Evolutionary conservation across 2,113 vertebrate species (phyloP).

Genomic region (Brachypodius melanocephalos): DNA sequence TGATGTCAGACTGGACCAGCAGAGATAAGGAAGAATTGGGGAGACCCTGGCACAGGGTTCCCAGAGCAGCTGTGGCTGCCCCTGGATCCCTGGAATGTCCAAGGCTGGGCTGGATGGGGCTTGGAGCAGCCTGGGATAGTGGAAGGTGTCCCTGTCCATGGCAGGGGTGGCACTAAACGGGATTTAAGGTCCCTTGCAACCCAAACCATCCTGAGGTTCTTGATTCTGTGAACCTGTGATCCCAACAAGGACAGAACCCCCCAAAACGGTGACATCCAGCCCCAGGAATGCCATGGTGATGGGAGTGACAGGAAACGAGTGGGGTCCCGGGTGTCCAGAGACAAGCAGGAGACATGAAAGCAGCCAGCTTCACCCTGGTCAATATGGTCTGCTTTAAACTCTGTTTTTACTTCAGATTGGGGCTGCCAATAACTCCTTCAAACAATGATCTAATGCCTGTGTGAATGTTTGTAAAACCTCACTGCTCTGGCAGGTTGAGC

Average conservation of each 20-base stretch:
- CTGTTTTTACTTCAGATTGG: slow-evolving; percentile 40
- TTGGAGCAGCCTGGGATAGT: rapidly evolving
- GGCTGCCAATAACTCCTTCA: slow-evolving; percentile 59
- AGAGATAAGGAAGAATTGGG: not conserved
- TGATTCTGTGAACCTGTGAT: not conserved
- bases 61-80: not conserved
- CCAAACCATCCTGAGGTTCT: not conserved
- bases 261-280: not conserved
- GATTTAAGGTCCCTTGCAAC: not conserved
- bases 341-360: slow-evolving; percentile 4
- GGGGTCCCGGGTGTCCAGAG: not conserved
- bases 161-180: not conserved
- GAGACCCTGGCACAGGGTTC: not conserved
- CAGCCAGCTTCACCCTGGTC: slow-evolving; percentile 39
- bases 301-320: not conserved
- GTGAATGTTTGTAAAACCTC: slow-evolving; percentile 66
- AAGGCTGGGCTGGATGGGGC: rapidly evolving
- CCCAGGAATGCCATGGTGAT: not conserved
- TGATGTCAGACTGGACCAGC: not conserved
- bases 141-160: not conserved
- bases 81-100: not conserved
- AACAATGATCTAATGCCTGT: slow-evolving; percentile 67
- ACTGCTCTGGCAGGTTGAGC: slow-evolving; percentile 50
- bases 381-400: slow-evolving; percentile 52
- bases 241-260: not conserved